phyloP scores from a whole-genome alignment of 2,113 vertebrate species.

The Chelonoidis abingdonii region DNA sequence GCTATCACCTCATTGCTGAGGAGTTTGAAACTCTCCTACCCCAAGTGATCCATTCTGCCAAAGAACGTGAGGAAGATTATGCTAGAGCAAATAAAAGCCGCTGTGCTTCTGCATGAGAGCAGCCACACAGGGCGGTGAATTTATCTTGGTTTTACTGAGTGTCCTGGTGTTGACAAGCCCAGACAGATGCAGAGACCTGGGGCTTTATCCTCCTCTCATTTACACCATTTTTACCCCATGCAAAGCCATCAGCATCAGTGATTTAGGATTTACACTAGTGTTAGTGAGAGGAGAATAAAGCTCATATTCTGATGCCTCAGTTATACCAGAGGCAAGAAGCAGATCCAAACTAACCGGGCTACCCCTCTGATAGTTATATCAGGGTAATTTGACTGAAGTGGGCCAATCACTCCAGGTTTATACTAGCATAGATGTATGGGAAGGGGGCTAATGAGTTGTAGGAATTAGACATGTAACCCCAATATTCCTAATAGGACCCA shows the following conservation, averaged over 20 bases:
- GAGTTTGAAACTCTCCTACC: not conserved
- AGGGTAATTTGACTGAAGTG: not conserved
- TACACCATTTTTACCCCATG: not conserved
- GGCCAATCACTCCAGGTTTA: not conserved
- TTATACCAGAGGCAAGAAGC: not conserved
- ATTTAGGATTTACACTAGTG: not conserved
- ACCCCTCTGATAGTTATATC: not conserved
- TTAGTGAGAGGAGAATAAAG: not conserved
- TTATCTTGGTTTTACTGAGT: conserved; percentile 4
- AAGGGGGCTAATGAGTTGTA: not conserved
- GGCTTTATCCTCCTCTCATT: not conserved
- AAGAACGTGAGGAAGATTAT: not conserved
- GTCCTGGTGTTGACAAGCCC: not conserved
- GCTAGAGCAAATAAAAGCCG: not conserved
- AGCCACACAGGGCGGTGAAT: not conserved
- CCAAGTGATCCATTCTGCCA: not conserved
- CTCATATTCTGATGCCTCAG: not conserved
- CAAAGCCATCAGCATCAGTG: not conserved
- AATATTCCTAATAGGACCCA: not conserved
- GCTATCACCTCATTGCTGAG: not conserved
- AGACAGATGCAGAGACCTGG: conserved; percentile 22
- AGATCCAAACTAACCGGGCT: no score
- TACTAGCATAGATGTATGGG: not conserved
- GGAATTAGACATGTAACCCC: not conserved
- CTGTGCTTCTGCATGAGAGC: not conserved